A percentile compares a stretch with the other conserved stretches of the same genome.
Evolutionary conservation across 2,797 vertebrate species (phyloP).

Genomic region (Streptopelia turtur): DNA sequence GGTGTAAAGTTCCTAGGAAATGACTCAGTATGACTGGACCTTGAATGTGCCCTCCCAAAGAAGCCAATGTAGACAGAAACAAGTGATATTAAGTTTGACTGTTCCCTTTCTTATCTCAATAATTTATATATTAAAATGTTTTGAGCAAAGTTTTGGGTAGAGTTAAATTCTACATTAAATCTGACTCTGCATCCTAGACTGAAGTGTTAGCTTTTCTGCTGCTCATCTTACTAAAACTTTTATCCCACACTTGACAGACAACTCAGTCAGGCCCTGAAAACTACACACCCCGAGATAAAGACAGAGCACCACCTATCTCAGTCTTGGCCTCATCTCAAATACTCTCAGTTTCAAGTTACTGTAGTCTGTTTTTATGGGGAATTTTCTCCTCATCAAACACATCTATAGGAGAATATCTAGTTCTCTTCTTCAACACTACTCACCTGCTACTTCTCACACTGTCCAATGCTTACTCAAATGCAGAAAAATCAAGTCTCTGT

Average conservation of each 20-base stretch:
- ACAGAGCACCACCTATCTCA: neutral
- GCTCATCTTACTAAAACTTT: neutral
- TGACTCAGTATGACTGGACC: neutral
- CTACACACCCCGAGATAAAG: neutral
- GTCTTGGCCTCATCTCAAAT: neutral
- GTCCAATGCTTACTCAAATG: neutral
- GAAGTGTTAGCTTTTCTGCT: neutral
- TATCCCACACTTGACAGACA: neutral
- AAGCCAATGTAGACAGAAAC: neutral
- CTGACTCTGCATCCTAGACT: neutral
- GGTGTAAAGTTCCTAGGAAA: neutral
- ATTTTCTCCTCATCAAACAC: neutral
- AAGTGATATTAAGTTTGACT: neutral
- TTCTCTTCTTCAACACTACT: neutral
- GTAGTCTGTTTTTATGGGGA: neutral
- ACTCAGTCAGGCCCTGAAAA: neutral
- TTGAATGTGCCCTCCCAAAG: neutral
- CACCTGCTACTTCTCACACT: neutral
- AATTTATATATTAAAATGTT: neutral
- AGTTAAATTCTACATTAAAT: neutral
- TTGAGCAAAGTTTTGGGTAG: neutral
- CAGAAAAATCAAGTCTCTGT: neutral
- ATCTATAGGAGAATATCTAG: neutral
- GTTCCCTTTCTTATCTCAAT: neutral
- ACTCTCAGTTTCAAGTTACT: neutral